Conservation (phyloP, 2,113 vertebrate genomes). For the Cyanistes caeruleus region DNA sequence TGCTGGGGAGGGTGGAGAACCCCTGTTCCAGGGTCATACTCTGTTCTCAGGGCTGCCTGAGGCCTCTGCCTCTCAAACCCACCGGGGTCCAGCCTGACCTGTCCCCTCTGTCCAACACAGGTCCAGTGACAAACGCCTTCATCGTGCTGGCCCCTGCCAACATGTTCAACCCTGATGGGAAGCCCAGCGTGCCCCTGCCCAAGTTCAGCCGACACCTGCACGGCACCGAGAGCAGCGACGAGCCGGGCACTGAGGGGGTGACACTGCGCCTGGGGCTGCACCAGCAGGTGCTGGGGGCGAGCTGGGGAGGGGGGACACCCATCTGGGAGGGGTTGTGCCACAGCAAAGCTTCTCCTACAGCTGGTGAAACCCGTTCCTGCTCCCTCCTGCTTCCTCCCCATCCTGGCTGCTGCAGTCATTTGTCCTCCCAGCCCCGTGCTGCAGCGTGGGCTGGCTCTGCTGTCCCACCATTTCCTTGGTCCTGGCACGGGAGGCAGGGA, state of each 20-base stretch:
- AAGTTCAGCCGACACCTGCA: conserved; percentile 90
- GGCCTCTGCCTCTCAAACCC: neutral
- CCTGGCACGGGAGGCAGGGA: accelerated
- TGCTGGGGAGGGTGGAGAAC: neutral
- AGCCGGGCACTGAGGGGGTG: conserved; percentile 72
- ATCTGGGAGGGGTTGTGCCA: accelerated
- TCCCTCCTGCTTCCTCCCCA: neutral
- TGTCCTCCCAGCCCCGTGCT: neutral
- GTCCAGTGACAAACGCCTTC: conserved; percentile 88
- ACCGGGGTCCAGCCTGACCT: accelerated
- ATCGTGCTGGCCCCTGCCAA: conserved; percentile 86
- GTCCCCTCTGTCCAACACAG: conserved; percentile 51
- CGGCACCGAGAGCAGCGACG: conserved; percentile 77
- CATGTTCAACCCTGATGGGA: conserved; percentile 90
- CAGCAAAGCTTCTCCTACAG: neutral
- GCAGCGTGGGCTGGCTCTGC: neutral
- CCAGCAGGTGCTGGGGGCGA: conserved; percentile 78
- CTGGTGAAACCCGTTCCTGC: neutral
- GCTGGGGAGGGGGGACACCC: accelerated
- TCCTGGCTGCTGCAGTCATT: conserved; percentile 28
- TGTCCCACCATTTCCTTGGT: neutral
- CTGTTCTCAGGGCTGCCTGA: neutral
- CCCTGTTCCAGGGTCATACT: accelerated
- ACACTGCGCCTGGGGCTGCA: conserved; percentile 82
- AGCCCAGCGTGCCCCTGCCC: conserved; percentile 83